phyloP scores from a whole-genome alignment of 2,113 vertebrate species.

The Lepisosteus oculatus region DNA sequence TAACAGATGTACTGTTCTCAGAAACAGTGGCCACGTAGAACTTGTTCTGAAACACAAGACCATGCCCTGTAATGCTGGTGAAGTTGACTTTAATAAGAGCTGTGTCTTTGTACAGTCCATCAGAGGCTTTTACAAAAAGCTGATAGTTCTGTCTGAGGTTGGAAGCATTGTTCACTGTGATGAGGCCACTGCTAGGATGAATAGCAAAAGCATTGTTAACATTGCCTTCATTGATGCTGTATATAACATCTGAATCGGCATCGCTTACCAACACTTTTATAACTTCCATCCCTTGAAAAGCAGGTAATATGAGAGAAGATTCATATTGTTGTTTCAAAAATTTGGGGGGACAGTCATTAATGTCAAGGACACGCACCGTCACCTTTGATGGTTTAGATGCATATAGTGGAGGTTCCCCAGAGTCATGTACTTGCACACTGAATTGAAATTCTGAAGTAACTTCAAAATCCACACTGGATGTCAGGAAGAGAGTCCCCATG shows the following conservation, averaged over 20 bases:
- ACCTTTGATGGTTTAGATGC: slow-evolving; percentile 75
- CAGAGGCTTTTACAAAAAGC: slow-evolving; percentile 74
- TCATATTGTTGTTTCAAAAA: slow-evolving; percentile 71
- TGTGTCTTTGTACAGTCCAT: slow-evolving; percentile 77
- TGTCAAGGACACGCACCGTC: slow-evolving; percentile 71
- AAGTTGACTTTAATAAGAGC: slow-evolving; percentile 72
- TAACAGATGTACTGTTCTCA: slow-evolving; percentile 72
- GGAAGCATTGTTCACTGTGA: slow-evolving; percentile 69
- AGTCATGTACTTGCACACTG: slow-evolving; percentile 78
- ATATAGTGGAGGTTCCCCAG: slow-evolving; percentile 76
- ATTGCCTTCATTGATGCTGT: slow-evolving; percentile 78
- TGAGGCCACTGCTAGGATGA: slow-evolving; percentile 67
- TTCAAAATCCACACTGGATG: slow-evolving; percentile 81
- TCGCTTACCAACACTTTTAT: slow-evolving; percentile 74
- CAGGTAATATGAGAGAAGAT: slow-evolving; percentile 64
- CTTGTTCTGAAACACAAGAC: slow-evolving; percentile 71
- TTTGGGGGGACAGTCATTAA: slow-evolving; percentile 85
- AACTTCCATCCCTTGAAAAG: slow-evolving; percentile 74
- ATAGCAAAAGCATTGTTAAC: slow-evolving; percentile 70
- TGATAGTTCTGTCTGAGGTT: slow-evolving; percentile 60
- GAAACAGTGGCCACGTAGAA: slow-evolving; percentile 63
- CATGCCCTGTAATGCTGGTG: slow-evolving; percentile 54
- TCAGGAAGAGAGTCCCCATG: slow-evolving; percentile 79
- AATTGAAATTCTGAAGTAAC: slow-evolving; percentile 71
- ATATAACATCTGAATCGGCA: slow-evolving; percentile 80